Percentiles rank a stretch among this genome's conserved stretches.
phyloP scores from a whole-genome alignment of 2,113 vertebrate genomes.

The Larimichthys polyactis region DNA sequence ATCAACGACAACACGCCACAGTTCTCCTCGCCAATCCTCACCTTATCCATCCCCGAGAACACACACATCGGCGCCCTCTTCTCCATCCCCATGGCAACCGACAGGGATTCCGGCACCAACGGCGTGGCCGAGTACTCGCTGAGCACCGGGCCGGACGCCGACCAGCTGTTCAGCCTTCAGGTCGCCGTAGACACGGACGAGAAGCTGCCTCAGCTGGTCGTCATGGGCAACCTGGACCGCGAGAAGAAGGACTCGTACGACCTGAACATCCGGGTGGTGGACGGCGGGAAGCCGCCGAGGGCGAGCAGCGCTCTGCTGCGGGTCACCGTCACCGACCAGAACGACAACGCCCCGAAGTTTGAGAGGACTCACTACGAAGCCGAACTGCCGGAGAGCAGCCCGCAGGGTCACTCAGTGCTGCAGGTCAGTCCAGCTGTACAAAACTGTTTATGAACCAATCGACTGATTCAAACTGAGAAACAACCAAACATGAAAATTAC shows the following conservation, averaged over 20 bases:
- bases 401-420: conserved; percentile 92
- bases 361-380: conserved; percentile 92
- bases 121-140: conserved; percentile 94
- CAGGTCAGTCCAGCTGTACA: conserved; percentile 84
- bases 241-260: conserved; percentile 97
- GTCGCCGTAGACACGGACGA: conserved; percentile 92
- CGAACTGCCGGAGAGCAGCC: conserved; percentile 93
- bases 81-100: conserved; percentile 91
- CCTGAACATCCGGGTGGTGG: conserved; percentile 94
- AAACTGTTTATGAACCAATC: neutral
- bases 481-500: neutral
- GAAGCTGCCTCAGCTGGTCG: conserved; percentile 94
- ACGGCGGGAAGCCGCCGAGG: conserved; percentile 90
- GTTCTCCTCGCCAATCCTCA: conserved; percentile 93
- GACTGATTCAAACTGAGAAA: neutral
- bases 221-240: conserved; percentile 94
- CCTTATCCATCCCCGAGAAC: conserved; percentile 95
- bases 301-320: conserved; percentile 94
- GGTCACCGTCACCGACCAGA: conserved; percentile 95
- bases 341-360: conserved; percentile 94
- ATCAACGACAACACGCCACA: conserved; percentile 99
- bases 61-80: conserved; percentile 91
- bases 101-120: conserved; percentile 90
- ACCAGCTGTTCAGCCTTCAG: conserved; percentile 93
- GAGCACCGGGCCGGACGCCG: conserved; percentile 86